These are phyloP conservation scores for Eulithis prunata DNA, from an alignment of 2,888 invertebrate genomes.

Conservation along the genomic window DNA sequence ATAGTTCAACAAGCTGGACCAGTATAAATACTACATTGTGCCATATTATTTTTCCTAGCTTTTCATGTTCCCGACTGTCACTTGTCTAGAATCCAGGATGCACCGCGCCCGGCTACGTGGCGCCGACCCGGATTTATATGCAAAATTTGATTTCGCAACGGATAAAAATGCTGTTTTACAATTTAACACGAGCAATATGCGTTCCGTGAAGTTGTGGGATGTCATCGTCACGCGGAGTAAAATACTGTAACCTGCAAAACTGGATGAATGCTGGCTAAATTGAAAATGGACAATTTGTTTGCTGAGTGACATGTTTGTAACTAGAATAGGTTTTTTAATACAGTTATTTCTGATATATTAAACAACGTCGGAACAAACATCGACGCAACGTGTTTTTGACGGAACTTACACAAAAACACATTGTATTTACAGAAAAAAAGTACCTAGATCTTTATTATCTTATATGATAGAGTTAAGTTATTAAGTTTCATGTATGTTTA, in stretches of 20 bases:
- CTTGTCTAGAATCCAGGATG: conserved; percentile 24
- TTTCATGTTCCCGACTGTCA: not conserved
- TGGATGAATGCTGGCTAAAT: not conserved
- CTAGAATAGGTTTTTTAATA: too few species aligned
- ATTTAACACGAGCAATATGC: conserved; percentile 31
- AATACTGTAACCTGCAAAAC: not conserved
- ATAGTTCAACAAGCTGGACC: too few species aligned
- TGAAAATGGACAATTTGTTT: conserved; percentile 4
- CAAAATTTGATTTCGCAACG: conserved; percentile 54
- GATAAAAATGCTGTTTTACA: conserved; percentile 49
- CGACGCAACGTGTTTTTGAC: too few species aligned
- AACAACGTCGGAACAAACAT: too few species aligned
- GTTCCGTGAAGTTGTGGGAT: conserved; percentile 14
- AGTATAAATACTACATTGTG: too few species aligned
- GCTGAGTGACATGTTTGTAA: not conserved
- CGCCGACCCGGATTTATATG: conserved; percentile 57
- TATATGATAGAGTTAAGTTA: too few species aligned
- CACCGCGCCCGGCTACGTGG: conserved; percentile 57
- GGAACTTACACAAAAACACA: too few species aligned
- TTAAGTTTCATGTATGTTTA: too few species aligned
- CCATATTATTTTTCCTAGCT: not conserved
- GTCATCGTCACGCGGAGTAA: conserved; percentile 3
- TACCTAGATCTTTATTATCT: too few species aligned
- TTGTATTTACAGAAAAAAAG: too few species aligned
- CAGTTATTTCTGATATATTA: too few species aligned